A percentile compares a stretch with the other conserved stretches of the same genome.
phyloP scores from a whole-genome alignment of 2,797 vertebrate genomes.

The Anguilla obscura region DNA sequence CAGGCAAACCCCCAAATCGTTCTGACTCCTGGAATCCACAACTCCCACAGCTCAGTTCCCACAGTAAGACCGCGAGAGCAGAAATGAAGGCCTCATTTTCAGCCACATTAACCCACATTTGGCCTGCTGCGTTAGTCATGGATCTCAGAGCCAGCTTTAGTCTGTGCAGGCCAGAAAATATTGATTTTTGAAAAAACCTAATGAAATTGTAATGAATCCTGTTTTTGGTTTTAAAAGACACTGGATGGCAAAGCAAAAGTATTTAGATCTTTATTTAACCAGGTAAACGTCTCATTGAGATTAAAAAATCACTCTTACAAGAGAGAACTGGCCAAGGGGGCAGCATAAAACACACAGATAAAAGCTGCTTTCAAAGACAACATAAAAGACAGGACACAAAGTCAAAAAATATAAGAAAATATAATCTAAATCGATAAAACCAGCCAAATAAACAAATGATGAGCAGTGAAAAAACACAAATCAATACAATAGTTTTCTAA shows the following conservation, averaged over 20 bases:
- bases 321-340: no score
- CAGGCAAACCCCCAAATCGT: conserved; percentile 65
- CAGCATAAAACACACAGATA: no score
- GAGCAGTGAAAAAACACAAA: no score
- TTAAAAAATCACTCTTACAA: no score
- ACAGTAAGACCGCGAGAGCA: conserved; percentile 60
- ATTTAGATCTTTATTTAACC: no score
- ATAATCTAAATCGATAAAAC: no score
- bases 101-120: conserved; percentile 24
- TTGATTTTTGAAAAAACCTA: not conserved
- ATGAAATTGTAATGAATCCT: not conserved
- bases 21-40: conserved; percentile 60
- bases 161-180: not conserved
- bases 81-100: conserved; percentile 51
- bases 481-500: no score
- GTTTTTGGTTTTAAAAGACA: not conserved
- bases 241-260: not conserved
- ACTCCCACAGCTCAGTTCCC: conserved; percentile 41
- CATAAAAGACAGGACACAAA: no score
- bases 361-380: no score
- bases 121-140: not conserved
- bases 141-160: not conserved
- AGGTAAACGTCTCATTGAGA: no score
- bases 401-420: no score
- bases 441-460: no score